Conservation (phyloP, 2,797 vertebrate genomes). For the Cynodonichthys magdalenae region DNA sequence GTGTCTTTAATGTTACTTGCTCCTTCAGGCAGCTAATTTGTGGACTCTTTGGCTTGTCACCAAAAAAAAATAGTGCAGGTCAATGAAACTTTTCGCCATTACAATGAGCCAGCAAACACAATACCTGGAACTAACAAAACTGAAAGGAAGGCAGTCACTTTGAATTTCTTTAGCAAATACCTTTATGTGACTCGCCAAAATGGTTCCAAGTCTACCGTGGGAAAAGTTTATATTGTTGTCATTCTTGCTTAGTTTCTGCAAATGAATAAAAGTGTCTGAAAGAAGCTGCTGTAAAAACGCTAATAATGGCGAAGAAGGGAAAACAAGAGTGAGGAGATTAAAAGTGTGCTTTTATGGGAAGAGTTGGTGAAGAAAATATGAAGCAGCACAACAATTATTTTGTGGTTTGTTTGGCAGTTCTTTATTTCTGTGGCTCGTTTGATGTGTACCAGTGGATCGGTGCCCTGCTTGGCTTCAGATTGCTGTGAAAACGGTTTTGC, state of each 20-base stretch:
- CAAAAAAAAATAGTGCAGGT: background rate
- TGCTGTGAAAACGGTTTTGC: slow-evolving; percentile 50
- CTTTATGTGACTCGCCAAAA: background rate
- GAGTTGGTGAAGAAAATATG: slow-evolving; percentile 11
- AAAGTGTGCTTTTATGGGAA: slow-evolving; percentile 6
- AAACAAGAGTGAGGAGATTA: background rate
- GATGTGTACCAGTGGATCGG: slow-evolving; percentile 22
- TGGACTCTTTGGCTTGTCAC: background rate
- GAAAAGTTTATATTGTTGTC: background rate
- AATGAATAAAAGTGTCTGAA: background rate
- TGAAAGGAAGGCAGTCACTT: background rate
- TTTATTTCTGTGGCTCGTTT: slow-evolving; percentile 24
- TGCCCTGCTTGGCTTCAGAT: too few relatives aligned
- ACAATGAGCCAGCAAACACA: background rate
- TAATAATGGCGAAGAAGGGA: background rate
- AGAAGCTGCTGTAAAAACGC: background rate
- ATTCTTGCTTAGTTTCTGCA: background rate
- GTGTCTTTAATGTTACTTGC: slow-evolving; percentile 1
- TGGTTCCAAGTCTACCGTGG: background rate
- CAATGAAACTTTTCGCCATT: background rate
- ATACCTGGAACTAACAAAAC: background rate
- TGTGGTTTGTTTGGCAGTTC: slow-evolving; percentile 24
- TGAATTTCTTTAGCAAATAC: background rate
- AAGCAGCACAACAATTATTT: slow-evolving; percentile 14
- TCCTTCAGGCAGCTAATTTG: slow-evolving; percentile 3